Percentiles rank a stretch among this genome's conserved stretches.
These are phyloP conservation scores for Leuctra nigra DNA, from an alignment of 2,888 invertebrate species.

Conservation along the genomic window DNA sequence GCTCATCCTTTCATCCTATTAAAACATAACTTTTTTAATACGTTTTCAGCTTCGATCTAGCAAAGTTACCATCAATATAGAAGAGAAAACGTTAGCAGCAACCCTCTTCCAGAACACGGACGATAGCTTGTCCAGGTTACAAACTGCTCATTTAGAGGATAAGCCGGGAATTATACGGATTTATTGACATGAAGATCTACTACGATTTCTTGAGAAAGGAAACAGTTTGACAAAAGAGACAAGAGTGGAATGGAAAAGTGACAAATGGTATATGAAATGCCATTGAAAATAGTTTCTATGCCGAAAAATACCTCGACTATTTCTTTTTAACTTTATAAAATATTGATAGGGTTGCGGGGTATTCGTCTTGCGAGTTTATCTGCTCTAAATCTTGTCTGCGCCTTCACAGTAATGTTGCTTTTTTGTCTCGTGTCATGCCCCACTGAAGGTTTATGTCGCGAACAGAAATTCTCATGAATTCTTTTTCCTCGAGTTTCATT, in stretches of 20 bases:
- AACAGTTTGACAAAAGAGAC: too few species aligned
- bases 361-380: slow-evolving; percentile 10
- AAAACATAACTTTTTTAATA: too few species aligned
- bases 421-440: slow-evolving; percentile 7
- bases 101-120: too few species aligned
- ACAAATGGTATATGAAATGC: neutral
- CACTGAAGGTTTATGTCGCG: slow-evolving; percentile 8
- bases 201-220: too few species aligned
- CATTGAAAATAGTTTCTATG: neutral
- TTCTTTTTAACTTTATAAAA: slow-evolving; percentile 9
- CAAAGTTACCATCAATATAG: too few species aligned
- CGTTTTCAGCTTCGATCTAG: too few species aligned
- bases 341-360: slow-evolving; percentile 3
- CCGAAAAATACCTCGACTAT: neutral
- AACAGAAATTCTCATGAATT: slow-evolving; percentile 13
- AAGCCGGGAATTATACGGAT: too few species aligned
- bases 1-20: too few species aligned
- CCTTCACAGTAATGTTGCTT: neutral
- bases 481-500: slow-evolving; percentile 3
- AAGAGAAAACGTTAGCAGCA: too few species aligned
- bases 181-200: too few species aligned
- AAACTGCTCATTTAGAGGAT: too few species aligned
- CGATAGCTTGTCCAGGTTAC: too few species aligned
- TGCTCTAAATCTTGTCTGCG: slow-evolving; percentile 10
- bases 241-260: neutral